phyloP scores from a whole-genome alignment of 2,797 vertebrate species.

The Falco rusticolus region DNA sequence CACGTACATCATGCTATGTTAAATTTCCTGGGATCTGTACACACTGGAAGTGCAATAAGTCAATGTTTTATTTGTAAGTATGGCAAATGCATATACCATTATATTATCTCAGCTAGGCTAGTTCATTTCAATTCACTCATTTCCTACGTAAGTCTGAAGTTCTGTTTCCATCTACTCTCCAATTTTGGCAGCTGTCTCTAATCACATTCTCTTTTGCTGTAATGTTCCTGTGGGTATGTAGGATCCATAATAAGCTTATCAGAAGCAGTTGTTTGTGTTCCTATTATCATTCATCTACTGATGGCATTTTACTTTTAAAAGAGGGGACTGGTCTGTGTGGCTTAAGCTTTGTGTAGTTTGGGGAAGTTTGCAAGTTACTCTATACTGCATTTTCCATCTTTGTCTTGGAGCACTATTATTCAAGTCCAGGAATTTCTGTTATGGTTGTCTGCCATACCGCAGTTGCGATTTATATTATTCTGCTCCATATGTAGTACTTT shows the following conservation, averaged over 20 bases:
- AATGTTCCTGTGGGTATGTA: not conserved
- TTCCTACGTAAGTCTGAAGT: conserved; percentile 18
- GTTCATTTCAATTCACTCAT: conserved; percentile 20
- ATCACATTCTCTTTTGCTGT: not conserved
- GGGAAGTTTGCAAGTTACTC: not conserved
- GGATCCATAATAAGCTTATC: conserved; percentile 9
- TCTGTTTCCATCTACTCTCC: conserved; percentile 17
- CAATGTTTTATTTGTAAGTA: conserved; percentile 47
- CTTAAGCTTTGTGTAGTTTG: not conserved
- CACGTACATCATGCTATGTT: not conserved
- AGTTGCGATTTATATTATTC: not conserved
- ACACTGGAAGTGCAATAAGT: not conserved
- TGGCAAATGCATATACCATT: not conserved
- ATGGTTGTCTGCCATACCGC: not conserved
- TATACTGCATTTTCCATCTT: not conserved
- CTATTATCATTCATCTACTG: not conserved
- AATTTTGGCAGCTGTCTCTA: conserved; percentile 36
- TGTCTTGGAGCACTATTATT: not conserved
- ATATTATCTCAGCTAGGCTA: conserved; percentile 40
- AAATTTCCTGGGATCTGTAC: not conserved
- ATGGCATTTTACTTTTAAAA: not conserved
- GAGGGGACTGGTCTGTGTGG: not conserved
- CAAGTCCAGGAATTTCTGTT: not conserved
- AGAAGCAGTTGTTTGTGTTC: not conserved
- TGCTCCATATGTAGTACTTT: not conserved